Base-by-base conservation (phyloP, 2,113 vertebrate genomes). In the Columba livia region DNA sequence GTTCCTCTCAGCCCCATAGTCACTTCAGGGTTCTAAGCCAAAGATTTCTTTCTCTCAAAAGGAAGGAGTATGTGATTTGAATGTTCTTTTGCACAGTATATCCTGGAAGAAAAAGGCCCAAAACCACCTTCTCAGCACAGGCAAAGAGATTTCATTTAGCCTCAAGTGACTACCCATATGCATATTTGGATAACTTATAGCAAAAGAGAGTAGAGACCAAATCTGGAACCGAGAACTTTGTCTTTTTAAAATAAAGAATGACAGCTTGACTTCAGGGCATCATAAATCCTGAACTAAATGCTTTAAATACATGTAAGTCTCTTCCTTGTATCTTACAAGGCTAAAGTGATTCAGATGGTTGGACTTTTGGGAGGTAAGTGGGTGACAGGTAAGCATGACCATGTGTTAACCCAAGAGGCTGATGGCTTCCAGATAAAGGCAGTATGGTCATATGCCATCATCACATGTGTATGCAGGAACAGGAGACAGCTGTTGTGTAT, bases 371-470 rank as follows among this genome's bases (percentile, higher is more conserved):
- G 31, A 83, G 28, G n/a, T 32, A 61, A 54, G 36, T 72, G 28
- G 71, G 62, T 50, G 54, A 86, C n/a, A 72, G 29, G 9, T 60
- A 79, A 73, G 57, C 15, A 40, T 15, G 56, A 70, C 31, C 26
- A 42, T 2, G 15, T 14, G 62, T 71, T 67, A 90, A 24, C 36
- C 12, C 10, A 56, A 42, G 42, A 69, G 31, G 20, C 7, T 13
- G 44, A 73, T 15, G 26, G 29, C n/a, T 69, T 91, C 32, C 34
- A 66, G 56, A 61, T 5, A 42, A 74, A 79, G 56, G 51, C 51
- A 71, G 13, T 5, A 17, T 6, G 19, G 16, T 36, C 32, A 48
- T 26, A 48, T 0, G 0, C 34, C 72, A 83, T 4, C 4, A 2
- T 28, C 6, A n/a, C 2, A 2, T 9, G 29, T 7, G 16, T 9